Base-by-base conservation (phyloP, 2,797 vertebrate species). In the Scyliorhinus canicula region DNA sequence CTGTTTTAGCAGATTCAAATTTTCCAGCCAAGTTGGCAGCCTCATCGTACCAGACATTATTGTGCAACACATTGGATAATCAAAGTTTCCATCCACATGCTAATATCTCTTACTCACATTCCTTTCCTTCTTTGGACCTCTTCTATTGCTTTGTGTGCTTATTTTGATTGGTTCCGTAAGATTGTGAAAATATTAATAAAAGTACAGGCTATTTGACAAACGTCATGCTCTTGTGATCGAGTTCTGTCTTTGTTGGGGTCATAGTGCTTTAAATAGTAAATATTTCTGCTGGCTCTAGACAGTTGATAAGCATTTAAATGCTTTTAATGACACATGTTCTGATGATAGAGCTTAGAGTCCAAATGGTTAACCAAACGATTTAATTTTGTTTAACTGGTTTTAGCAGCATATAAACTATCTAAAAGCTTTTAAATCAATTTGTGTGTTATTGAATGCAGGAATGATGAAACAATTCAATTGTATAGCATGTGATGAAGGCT, bases 1-100 rank as follows among this genome's bases (percentile, higher is more conserved):
- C 97, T 98, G 98, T 96, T 97, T 96, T 95, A 95, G 95, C 96
- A 96, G 95, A 96, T 96, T 96, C 95, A 95, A 95, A 96, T 97
- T 96, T 97, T 96, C 96, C 96, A 96, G 96, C 95, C 96, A 96
- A 96, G 96, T 97, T 97, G 97, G 96, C 96, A 95, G 96, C 95
- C 71, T 95, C 57, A 96, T 96, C 96, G 96, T 95, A 96, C 97
- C 97, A 97, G 97, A 97, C 97, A 97, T 97, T 97, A 97, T 97
- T 96, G 97, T 96, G 97, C 96, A 96, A 96, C 96, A 95, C 90
- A 44, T 96, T 95, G 95, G 96, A 97, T 95, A 96, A 96, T 96
- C 97, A 96, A 96, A 96, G 96, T 97, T 96, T 97, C 96, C 96
- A 96, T 96, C 95, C 95, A 95, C 96, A 96, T 96, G 95, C 95